Conservation (phyloP, 2,888 invertebrate genomes). For the Cabera pusaria region DNA sequence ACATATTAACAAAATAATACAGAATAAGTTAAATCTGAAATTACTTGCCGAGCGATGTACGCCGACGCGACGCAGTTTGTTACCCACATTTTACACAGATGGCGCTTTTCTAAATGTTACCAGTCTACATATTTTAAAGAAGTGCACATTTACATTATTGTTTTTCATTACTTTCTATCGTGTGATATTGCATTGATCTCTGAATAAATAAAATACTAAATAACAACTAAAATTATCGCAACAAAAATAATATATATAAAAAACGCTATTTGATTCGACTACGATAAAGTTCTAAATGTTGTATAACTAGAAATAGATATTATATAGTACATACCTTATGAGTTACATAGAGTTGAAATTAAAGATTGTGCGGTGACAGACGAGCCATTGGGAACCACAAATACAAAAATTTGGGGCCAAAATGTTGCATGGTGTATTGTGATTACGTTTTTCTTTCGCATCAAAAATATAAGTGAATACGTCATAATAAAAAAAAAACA, state of each 20-base stretch:
- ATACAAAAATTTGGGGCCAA: too few relatives aligned
- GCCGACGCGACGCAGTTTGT: too few relatives aligned
- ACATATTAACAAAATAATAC: too few relatives aligned
- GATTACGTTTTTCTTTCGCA: too few relatives aligned
- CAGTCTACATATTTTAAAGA: too few relatives aligned
- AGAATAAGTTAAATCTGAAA: too few relatives aligned
- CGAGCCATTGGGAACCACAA: too few relatives aligned
- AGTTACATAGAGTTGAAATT: conserved; percentile 54
- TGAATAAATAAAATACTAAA: conserved; percentile 78
- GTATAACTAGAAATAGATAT: conserved; percentile 49
- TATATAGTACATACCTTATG: conserved; percentile 50
- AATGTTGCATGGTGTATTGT: too few relatives aligned
- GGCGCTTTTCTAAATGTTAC: not conserved
- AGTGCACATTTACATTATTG: too few relatives aligned
- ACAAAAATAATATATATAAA: conserved; percentile 57
- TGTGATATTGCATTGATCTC: conserved; percentile 38
- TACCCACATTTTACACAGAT: not conserved
- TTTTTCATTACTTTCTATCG: conserved; percentile 22
- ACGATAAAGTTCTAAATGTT: conserved; percentile 59
- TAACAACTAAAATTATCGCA: conserved; percentile 77
- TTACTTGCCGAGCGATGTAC: too few relatives aligned
- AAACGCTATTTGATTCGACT: conserved; percentile 63
- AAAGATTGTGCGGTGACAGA: conserved; percentile 35
- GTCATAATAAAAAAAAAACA: too few relatives aligned
- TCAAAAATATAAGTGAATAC: too few relatives aligned